Base-by-base conservation (phyloP, 2,888 invertebrate species). In the Plusia festucae region DNA sequence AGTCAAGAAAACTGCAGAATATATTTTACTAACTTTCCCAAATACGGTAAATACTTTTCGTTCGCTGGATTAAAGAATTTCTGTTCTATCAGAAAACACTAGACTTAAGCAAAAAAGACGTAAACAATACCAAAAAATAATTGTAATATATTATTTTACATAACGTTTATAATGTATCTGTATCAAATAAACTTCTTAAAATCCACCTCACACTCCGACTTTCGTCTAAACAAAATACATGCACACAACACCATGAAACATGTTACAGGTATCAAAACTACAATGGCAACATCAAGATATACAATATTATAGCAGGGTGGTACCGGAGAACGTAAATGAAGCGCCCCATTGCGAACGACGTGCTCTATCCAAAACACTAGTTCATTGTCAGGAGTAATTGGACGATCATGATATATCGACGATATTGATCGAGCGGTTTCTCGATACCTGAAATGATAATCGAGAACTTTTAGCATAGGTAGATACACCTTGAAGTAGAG, bases 291-390 rank as follows among this genome's bases (percentile, higher is more conserved):
- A 34, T 52, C 59, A 24, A 53, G 18, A 22, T 27, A 52, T 8
- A 24, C 22, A 9, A 22, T 40, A n/a, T 16, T 2, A 22, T 54
- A 49, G 30, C 60, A 60, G 1, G 30, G 46, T 20, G 32, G 1
- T 6, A 5, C 40, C 0, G 74, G 68, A 8, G 78, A 77, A 34
- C 78, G 70, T 9, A 92, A 79, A 78, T 96, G 89, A 15, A 91
- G 91, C 2, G 95, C 95, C 0, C 96, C 96, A 30, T 91, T 87
- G 60, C 92, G 88, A 4, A 93, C 95, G 8, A 96, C 95, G 85
- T 96, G 96, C 85, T 96, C 96, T 44, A 96, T 93, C 96, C 96
- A 96, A 90, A 95, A 96, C 51, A 96, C 88, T 27, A 96, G 96
- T 6, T 95, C 95, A 24, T 96, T 95, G 65, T 96, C 83, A 0